phyloP scores from a whole-genome alignment of 2,888 invertebrate species.

The Rhyacophila evoluta region DNA sequence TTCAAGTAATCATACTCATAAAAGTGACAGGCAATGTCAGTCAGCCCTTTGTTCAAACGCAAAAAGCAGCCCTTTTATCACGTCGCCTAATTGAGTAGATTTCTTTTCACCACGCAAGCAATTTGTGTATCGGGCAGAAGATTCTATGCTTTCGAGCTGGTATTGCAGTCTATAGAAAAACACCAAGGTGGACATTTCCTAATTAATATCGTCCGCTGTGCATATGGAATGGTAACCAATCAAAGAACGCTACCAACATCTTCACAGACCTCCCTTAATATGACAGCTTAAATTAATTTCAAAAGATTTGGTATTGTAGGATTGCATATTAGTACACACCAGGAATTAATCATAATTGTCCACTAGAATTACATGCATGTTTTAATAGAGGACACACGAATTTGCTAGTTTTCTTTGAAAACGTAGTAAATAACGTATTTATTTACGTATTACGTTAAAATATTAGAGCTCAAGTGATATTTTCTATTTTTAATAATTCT shows the following conservation, averaged over 20 bases:
- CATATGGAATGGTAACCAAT: background rate
- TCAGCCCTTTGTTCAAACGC: background rate
- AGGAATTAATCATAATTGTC: too few relatives aligned
- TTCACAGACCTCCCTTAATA: background rate
- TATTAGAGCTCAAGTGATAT: too few relatives aligned
- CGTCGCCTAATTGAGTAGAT: conserved; percentile 17
- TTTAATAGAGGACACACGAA: too few relatives aligned
- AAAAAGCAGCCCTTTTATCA: background rate
- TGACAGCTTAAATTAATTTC: too few relatives aligned
- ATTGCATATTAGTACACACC: too few relatives aligned
- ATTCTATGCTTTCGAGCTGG: background rate
- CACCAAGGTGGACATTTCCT: background rate
- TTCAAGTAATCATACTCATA: background rate
- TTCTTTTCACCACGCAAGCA: background rate
- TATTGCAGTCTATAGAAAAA: background rate
- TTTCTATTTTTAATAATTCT: too few relatives aligned
- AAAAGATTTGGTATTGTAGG: too few relatives aligned
- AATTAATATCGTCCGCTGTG: conserved; percentile 33
- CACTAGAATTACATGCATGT: too few relatives aligned
- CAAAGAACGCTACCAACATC: background rate
- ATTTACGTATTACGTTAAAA: too few relatives aligned
- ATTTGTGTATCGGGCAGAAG: background rate
- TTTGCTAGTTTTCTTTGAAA: too few relatives aligned
- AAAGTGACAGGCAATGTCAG: background rate
- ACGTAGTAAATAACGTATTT: too few relatives aligned